Evolutionary conservation across 2,797 vertebrate genomes (phyloP).

Genomic region (Anniella stebbinsi): DNA sequence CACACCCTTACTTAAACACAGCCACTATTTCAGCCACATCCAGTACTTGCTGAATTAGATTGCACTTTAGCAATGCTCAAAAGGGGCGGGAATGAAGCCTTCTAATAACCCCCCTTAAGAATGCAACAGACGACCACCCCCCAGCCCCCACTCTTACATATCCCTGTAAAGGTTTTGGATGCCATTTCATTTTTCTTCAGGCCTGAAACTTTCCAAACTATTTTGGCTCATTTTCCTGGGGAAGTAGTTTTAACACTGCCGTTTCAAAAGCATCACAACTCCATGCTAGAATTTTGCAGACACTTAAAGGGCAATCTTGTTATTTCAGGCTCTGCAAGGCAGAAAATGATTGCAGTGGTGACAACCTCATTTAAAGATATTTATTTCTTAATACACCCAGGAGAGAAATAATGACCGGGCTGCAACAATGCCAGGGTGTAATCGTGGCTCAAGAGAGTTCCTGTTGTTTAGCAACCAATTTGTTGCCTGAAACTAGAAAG

Average conservation of each 20-base stretch:
- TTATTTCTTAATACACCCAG: slow-evolving; percentile 48
- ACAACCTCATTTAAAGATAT: slow-evolving; percentile 17
- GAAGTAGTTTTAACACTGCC: not conserved
- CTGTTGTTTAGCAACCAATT: slow-evolving; percentile 20
- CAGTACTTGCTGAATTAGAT: too few relatives aligned
- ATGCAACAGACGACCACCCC: too few relatives aligned
- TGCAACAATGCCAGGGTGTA: slow-evolving; percentile 18
- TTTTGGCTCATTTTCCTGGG: not conserved
- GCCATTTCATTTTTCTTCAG: not conserved
- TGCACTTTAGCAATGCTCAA: too few relatives aligned
- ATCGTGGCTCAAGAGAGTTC: not conserved
- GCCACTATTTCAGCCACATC: too few relatives aligned
- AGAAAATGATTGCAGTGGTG: not conserved
- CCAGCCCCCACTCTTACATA: not conserved
- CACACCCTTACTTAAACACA: too few relatives aligned
- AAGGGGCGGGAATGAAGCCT: too few relatives aligned
- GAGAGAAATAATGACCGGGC: slow-evolving; percentile 49
- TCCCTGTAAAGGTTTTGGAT: not conserved
- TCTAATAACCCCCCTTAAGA: too few relatives aligned
- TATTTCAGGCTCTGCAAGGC: slow-evolving; percentile 32
- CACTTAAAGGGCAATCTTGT: slow-evolving; percentile 4
- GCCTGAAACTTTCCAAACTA: slow-evolving; percentile 7
- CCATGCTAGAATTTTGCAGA: not conserved
- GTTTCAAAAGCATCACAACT: not conserved
- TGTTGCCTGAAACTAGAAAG: not conserved